Evolutionary conservation across 2,888 invertebrate genomes (phyloP).

Genomic region (Endomychus coccineus): DNA sequence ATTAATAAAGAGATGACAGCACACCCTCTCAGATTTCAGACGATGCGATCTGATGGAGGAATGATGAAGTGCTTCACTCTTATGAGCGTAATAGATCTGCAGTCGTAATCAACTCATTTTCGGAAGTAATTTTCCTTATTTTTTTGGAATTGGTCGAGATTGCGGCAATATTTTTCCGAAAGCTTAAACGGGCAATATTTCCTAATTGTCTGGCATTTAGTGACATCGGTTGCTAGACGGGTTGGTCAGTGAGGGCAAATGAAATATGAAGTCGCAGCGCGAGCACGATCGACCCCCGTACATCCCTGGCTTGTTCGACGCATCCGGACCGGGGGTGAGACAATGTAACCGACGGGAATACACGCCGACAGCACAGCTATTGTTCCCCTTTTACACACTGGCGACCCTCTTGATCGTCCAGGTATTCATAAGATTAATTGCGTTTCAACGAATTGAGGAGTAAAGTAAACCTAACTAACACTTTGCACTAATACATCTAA

Average conservation of each 20-base stretch:
- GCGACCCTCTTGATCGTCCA: constrained; percentile 1
- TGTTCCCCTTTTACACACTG: constrained; percentile 1
- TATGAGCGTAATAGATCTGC: too few species aligned
- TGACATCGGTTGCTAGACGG: constrained; percentile 22
- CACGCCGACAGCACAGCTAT: constrained; percentile 17
- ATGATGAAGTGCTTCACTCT: too few species aligned
- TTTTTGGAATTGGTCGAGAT: constrained; percentile 21
- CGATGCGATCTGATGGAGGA: too few species aligned
- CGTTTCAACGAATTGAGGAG: too few species aligned
- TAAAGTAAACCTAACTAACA: too few species aligned
- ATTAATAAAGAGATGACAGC: too few species aligned
- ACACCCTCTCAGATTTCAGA: too few species aligned
- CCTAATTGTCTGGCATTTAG: constrained; percentile 27
- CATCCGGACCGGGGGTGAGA: constrained; percentile 34
- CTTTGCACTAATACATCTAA: too few species aligned
- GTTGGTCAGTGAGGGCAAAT: constrained; percentile 32
- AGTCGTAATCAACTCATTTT: too few species aligned
- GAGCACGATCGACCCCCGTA: constrained; percentile 28
- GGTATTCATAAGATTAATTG: neutral
- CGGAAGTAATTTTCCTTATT: too few species aligned
- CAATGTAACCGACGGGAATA: constrained; percentile 31
- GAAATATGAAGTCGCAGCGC: constrained; percentile 41
- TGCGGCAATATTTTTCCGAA: constrained; percentile 25
- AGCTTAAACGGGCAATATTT: too few species aligned
- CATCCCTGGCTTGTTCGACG: constrained; percentile 33